Evolutionary conservation across 23 tunicate genomes (phyloP).

Genomic region (Diplosoma virens): DNA sequence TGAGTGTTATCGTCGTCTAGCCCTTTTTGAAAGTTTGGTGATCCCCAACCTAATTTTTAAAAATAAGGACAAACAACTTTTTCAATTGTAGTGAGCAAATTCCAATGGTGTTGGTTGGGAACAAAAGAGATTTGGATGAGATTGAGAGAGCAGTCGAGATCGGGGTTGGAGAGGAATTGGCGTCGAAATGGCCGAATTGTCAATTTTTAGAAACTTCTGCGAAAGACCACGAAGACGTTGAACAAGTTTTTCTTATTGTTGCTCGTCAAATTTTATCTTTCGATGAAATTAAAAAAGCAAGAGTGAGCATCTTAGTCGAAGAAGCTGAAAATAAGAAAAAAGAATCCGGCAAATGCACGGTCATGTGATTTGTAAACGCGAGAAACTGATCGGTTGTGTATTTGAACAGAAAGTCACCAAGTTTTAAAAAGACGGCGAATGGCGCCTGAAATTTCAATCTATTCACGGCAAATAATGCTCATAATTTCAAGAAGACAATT

Average conservation of each 20-base stretch:
- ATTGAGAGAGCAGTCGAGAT: slow-evolving; percentile 43
- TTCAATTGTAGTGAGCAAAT: slow-evolving; percentile 76
- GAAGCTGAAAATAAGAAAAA: slow-evolving; percentile 48
- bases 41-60: too few species aligned
- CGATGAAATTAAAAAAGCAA: slow-evolving; percentile 21
- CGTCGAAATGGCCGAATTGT: slow-evolving; percentile 74
- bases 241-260: slow-evolving; percentile 36
- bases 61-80: too few species aligned
- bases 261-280: slow-evolving; percentile 37
- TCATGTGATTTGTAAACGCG: slow-evolving; percentile 10
- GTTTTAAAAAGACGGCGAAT: too few species aligned
- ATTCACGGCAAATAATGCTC: too few species aligned
- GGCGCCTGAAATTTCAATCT: too few species aligned
- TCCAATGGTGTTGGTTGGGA: slow-evolving; percentile 75
- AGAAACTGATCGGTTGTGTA: too few species aligned
- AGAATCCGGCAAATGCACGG: slow-evolving; percentile 7
- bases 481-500: too few species aligned
- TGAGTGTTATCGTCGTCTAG: too few species aligned
- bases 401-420: too few species aligned
- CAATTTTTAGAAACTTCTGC: slow-evolving; percentile 81
- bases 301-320: slow-evolving; percentile 39
- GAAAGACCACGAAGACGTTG: slow-evolving; percentile 43
- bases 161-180: slow-evolving; percentile 47
- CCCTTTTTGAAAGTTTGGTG: too few species aligned
- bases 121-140: slow-evolving; percentile 70